Evolutionary conservation across 37 sponge, comb jelly and placozoan genomes (phyloP).

Genomic region (Halichondria panicea): DNA sequence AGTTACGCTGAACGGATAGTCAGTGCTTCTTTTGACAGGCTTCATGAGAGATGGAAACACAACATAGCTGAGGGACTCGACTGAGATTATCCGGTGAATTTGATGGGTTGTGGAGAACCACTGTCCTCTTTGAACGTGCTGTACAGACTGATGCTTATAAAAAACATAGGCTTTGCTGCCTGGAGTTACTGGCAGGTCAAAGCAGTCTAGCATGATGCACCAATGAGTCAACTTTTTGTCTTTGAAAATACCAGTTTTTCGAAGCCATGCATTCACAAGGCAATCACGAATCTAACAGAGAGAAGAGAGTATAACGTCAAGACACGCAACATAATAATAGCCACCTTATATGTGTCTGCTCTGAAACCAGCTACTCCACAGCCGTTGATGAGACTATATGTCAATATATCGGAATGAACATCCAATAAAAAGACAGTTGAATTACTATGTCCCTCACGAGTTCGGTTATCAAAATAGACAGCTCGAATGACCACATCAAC

Average conservation of each 20-base stretch:
- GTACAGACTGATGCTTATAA: neutral
- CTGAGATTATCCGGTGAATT: neutral
- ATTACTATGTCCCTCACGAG: neutral
- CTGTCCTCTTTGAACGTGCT: neutral
- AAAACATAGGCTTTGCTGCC: neutral
- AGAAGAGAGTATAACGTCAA: neutral
- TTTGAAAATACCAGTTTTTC: neutral
- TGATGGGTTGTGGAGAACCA: neutral
- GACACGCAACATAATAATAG: no score
- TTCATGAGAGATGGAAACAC: no score
- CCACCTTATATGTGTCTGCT: no score
- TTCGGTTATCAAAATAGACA: slow-evolving; percentile 3
- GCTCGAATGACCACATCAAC: neutral
- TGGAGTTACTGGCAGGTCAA: neutral
- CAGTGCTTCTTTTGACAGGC: no score
- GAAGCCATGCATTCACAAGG: neutral
- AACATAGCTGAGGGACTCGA: no score
- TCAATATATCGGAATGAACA: no score
- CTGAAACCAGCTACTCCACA: no score
- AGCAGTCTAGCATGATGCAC: neutral
- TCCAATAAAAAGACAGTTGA: neutral
- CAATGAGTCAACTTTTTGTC: neutral
- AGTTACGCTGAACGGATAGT: no score
- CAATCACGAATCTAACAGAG: neutral
- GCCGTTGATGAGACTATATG: no score